phyloP scores from a whole-genome alignment of 2,113 vertebrate genomes.

The Hippocampus guttulatus region DNA sequence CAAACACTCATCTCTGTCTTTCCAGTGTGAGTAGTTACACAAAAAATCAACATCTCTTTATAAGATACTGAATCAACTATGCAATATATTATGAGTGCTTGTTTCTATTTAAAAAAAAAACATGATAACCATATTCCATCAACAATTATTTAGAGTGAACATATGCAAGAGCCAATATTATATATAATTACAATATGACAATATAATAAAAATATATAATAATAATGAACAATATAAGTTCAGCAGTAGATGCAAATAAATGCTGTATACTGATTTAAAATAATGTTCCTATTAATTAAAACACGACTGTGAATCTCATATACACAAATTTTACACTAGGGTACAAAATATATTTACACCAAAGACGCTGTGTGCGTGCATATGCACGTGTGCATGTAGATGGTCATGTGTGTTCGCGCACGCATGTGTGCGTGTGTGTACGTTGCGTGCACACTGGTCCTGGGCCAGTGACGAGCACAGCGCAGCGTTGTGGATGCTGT shows the following conservation, averaged over 20 bases:
- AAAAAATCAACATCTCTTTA: neutral
- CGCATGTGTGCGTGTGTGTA: neutral
- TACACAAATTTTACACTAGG: neutral
- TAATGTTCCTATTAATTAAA: neutral
- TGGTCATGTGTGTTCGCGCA: constrained; percentile 3
- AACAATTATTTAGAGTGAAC: neutral
- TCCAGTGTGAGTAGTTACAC: neutral
- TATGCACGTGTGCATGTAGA: constrained; percentile 11
- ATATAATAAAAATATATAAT: too few species aligned
- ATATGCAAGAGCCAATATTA: neutral
- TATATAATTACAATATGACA: too few species aligned
- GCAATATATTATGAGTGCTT: neutral
- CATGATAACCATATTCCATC: neutral
- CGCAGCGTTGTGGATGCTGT: constrained; percentile 8
- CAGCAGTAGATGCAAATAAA: neutral
- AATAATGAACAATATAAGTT: too few species aligned
- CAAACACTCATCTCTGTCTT: neutral
- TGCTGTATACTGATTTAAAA: neutral
- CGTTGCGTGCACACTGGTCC: neutral
- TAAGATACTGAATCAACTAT: neutral
- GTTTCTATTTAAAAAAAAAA: neutral
- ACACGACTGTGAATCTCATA: neutral
- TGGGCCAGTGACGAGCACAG: constrained; percentile 5
- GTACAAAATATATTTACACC: constrained; percentile 76
- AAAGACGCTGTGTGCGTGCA: constrained; percentile 52